Base-by-base conservation (phyloP, 1,140 invertebrate genomes). In the Metaphire vulgaris region DNA sequence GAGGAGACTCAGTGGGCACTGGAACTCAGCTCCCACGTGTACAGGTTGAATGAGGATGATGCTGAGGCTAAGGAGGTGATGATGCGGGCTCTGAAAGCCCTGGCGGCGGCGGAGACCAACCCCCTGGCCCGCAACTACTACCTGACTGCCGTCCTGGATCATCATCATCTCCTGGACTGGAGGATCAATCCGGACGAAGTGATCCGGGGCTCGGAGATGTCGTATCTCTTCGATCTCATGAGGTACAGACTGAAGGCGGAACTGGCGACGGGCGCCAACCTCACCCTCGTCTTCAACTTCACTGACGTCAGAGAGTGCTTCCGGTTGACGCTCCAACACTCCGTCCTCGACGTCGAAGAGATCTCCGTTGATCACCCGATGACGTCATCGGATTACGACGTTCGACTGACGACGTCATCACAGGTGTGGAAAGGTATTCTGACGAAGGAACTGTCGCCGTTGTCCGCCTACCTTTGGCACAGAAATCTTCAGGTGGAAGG, bases 1-100 rank as follows among this genome's bases (percentile, higher is more conserved):
- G 74, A 79, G 69, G 82, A 83, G 65, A 79, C 76, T 66, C 81
- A 83, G 64, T 83, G 82, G 82, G 81, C 82, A 15, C 71, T 83
- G 76, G 79, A 80, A 77, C 72, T 83, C 14, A 76, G 79, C 0
- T 80, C 79, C 14, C 77, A 79, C 64, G 76, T 81, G 1, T 31
- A 80, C 1, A 74, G 67, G 28, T 33, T 74, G 6, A 33, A 81
- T 73, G 33, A 71, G 67, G 68, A 69, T 28, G 77, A 83, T 69
- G 73, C 26, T 28, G 33, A 78, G 1, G 82, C 82, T 1, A 79
- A 72, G 69, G 76, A 81, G n/a, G 67, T 83, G 0, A 79, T 79
- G 65, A 74, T 79, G 15, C 75, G 79, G 70, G 70, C 79, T 2
- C 67, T 83, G 41, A 80, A 78, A 32, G 74, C 34, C 56, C 76